Evolutionary conservation across 2,888 invertebrate species (phyloP).

Genomic region (Leptura quadrifasciata): DNA sequence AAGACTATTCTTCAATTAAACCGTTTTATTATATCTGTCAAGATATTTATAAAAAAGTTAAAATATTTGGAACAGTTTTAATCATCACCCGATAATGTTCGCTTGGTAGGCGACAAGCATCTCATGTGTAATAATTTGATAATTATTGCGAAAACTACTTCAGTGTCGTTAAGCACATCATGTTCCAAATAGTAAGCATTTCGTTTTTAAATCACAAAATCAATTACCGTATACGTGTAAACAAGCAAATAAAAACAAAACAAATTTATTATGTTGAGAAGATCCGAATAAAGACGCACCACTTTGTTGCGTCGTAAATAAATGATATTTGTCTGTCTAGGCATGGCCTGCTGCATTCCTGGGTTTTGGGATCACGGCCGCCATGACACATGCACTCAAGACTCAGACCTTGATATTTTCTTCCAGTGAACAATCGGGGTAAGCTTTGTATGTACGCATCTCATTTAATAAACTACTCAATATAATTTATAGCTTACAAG

Average conservation of each 20-base stretch:
- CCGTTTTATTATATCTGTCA: too few relatives aligned
- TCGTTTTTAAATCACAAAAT: neutral
- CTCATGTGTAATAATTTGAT: too few relatives aligned
- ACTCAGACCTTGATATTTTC: constrained; percentile 15
- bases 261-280: constrained; percentile 3
- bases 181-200: too few relatives aligned
- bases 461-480: constrained; percentile 32
- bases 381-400: constrained; percentile 38
- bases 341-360: constrained; percentile 60
- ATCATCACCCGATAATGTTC: too few relatives aligned
- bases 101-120: too few relatives aligned
- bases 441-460: constrained; percentile 21
- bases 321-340: constrained; percentile 53
- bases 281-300: neutral
- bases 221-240: neutral
- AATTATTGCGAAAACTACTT: too few relatives aligned
- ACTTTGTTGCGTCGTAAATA: constrained; percentile 18
- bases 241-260: neutral
- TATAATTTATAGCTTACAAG: constrained; percentile 9
- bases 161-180: too few relatives aligned
- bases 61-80: too few relatives aligned
- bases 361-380: constrained; percentile 62
- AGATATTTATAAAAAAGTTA: too few relatives aligned
- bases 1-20: too few relatives aligned
- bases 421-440: constrained; percentile 16